These are phyloP conservation scores for Aleiodes leptofemur DNA, from an alignment of 2,888 invertebrate genomes.

Conservation along the genomic window DNA sequence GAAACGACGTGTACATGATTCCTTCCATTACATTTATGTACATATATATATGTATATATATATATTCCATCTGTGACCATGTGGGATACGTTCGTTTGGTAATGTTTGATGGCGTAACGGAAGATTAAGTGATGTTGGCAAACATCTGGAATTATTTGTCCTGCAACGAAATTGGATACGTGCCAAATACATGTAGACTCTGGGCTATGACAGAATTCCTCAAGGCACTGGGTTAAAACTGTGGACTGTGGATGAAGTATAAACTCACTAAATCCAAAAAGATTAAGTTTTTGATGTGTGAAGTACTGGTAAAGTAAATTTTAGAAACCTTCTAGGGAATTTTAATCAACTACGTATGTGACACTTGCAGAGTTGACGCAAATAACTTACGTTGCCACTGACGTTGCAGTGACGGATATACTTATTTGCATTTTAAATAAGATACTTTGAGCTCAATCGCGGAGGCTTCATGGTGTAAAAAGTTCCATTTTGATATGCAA, in stretches of 20 bases:
- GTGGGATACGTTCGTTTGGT: constrained; percentile 50
- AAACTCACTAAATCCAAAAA: background rate
- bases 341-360: constrained; percentile 22
- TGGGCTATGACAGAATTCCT: background rate
- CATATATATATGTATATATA: background rate
- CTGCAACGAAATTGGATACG: constrained; percentile 58
- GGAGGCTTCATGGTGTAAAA: too few species aligned
- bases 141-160: constrained; percentile 63
- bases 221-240: constrained; percentile 35
- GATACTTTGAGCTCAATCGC: background rate
- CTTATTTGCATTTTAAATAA: constrained; percentile 21
- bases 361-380: constrained; percentile 11
- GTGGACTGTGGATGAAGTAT: too few species aligned
- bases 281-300: background rate
- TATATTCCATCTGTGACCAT: background rate
- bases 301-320: background rate
- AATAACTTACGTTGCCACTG: background rate
- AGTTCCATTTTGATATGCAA: too few species aligned
- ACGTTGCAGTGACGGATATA: background rate
- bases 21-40: background rate
- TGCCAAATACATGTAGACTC: constrained; percentile 52
- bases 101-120: constrained; percentile 58
- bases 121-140: constrained; percentile 64
- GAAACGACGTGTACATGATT: too few species aligned
- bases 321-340: background rate